phyloP scores from a whole-genome alignment of 2,888 invertebrate genomes.

The Eucriotettix oculatus region DNA sequence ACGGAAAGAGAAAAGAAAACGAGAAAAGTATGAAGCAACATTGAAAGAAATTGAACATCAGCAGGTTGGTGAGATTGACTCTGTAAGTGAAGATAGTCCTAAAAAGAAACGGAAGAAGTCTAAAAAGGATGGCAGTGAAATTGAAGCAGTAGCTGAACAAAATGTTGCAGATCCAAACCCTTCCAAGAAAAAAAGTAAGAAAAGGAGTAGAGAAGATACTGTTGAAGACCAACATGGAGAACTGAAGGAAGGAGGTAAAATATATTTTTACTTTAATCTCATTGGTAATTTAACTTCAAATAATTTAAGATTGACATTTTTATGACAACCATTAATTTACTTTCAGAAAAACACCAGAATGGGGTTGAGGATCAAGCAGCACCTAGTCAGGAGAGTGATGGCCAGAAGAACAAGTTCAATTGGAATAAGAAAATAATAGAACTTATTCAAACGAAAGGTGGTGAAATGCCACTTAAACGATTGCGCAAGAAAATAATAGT shows the following conservation, averaged over 20 bases:
- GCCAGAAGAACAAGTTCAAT: slow-evolving; percentile 25
- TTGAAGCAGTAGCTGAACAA: not conserved
- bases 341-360: not conserved
- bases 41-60: slow-evolving; percentile 5
- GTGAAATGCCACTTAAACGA: slow-evolving; percentile 49
- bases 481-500: slow-evolving; percentile 58
- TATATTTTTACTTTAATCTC: too few relatives aligned
- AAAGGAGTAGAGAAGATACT: too few relatives aligned
- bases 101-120: slow-evolving; percentile 7
- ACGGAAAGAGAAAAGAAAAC: slow-evolving; percentile 32
- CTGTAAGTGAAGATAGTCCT: slow-evolving; percentile 7
- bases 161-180: too few relatives aligned
- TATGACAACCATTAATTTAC: too few relatives aligned
- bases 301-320: too few relatives aligned
- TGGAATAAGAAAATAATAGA: slow-evolving; percentile 34
- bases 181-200: too few relatives aligned
- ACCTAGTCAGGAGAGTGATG: not conserved
- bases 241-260: too few relatives aligned
- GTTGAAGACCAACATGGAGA: too few relatives aligned
- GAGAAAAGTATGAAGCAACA: slow-evolving; percentile 14
- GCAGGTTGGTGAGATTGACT: slow-evolving; percentile 1
- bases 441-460: slow-evolving; percentile 29
- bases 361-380: not conserved
- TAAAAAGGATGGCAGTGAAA: not conserved
- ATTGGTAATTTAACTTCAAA: too few relatives aligned